Evolutionary conservation across 2,113 vertebrate genomes (phyloP).

Genomic region (Zosterops hypoxanthus): DNA sequence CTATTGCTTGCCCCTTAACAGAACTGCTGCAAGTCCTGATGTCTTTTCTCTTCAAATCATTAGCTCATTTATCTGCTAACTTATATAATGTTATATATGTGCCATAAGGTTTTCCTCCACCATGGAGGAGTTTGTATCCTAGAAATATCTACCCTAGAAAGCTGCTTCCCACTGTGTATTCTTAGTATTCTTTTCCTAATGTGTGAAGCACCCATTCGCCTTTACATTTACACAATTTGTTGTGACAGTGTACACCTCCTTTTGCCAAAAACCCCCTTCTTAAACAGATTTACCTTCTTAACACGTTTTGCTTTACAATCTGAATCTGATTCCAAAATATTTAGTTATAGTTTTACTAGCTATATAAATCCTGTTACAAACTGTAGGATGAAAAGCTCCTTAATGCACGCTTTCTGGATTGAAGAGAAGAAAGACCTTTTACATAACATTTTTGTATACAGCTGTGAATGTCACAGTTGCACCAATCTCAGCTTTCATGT

Average conservation of each 20-base stretch:
- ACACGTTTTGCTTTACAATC: background rate
- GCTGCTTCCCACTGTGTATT: background rate
- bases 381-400: conserved; percentile 3
- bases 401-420: background rate
- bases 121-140: background rate
- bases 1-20: background rate
- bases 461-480: background rate
- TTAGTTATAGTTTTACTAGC: background rate
- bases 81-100: background rate
- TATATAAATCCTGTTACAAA: background rate
- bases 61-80: background rate
- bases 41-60: background rate
- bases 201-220: background rate
- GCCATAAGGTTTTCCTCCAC: background rate
- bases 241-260: background rate
- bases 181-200: background rate
- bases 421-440: conserved; percentile 13
- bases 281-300: conserved; percentile 4
- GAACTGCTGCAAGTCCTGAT: background rate
- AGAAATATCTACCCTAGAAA: background rate
- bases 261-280: background rate
- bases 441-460: background rate
- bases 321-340: background rate
- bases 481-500: background rate
- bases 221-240: background rate